Evolutionary conservation across 2,113 vertebrate species (phyloP).

Genomic region (Eurypyga helias): DNA sequence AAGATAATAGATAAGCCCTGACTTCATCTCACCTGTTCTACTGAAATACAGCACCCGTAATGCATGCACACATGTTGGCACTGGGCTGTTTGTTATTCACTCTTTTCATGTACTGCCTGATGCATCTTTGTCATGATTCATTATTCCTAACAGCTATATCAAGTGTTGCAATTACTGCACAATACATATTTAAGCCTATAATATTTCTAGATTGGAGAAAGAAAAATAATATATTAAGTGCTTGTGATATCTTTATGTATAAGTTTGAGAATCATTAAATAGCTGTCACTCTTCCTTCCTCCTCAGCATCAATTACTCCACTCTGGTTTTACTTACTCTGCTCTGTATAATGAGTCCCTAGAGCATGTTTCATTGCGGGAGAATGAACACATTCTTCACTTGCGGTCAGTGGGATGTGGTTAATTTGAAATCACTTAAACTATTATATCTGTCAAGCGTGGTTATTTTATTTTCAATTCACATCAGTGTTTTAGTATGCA

Average conservation of each 20-base stretch:
- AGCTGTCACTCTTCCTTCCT: constrained; percentile 77
- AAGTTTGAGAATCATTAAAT: constrained; percentile 82
- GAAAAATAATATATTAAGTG: constrained; percentile 68
- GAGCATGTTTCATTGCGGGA: constrained; percentile 84
- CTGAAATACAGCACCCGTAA: neutral
- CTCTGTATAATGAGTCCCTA: constrained; percentile 86
- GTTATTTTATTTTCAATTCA: constrained; percentile 87
- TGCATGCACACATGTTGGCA: neutral
- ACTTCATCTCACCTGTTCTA: neutral
- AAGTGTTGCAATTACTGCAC: constrained; percentile 56
- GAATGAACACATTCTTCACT: constrained; percentile 84
- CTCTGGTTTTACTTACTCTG: constrained; percentile 83
- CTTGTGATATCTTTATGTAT: constrained; percentile 74
- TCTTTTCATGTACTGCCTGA: constrained; percentile 1
- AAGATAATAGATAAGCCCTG: neutral
- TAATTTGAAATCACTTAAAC: constrained; percentile 92
- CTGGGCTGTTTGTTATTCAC: constrained; percentile 23
- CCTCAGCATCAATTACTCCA: constrained; percentile 83
- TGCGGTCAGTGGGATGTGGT: constrained; percentile 85
- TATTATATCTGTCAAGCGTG: constrained; percentile 87
- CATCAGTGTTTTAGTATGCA: constrained; percentile 80
- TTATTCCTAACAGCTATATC: constrained; percentile 64
- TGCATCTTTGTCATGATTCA: constrained; percentile 48
- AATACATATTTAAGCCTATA: constrained; percentile 55
- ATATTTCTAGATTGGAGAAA: constrained; percentile 56